These are phyloP conservation scores for Sphaeridia pumilis DNA, from an alignment of 2,888 invertebrate species.

Conservation along the genomic window DNA sequence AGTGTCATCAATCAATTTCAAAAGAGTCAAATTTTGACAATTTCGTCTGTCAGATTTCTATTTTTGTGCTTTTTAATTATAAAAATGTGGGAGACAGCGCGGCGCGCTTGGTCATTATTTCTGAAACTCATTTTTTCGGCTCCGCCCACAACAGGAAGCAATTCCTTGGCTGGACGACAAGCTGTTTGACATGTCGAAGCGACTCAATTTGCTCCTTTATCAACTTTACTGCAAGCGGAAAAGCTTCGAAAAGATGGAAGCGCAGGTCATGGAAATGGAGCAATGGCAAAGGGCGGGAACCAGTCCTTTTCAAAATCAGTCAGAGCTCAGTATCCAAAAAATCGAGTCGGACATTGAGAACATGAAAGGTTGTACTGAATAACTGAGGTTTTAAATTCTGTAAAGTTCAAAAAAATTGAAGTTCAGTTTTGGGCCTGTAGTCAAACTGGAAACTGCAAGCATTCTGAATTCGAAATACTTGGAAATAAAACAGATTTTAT, in stretches of 20 bases:
- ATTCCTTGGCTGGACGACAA: conserved; percentile 35
- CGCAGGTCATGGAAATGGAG: conserved; percentile 28
- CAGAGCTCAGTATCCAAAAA: conserved; percentile 17
- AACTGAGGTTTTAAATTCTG: too few relatives aligned
- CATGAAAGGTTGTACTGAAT: conserved; percentile 21
- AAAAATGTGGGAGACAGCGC: too few relatives aligned
- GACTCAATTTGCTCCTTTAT: conserved; percentile 29
- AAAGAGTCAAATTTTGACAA: background rate
- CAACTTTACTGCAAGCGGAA: conserved; percentile 26
- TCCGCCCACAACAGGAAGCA: conserved; percentile 16
- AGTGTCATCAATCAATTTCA: background rate
- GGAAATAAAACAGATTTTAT: conserved; percentile 29
- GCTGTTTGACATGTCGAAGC: conserved; percentile 32
- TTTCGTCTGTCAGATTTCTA: too few relatives aligned
- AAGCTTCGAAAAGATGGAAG: conserved; percentile 28
- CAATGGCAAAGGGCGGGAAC: conserved; percentile 30
- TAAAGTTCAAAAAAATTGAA: too few relatives aligned
- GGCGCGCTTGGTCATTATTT: too few relatives aligned
- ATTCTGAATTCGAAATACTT: conserved; percentile 32
- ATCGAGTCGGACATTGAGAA: conserved; percentile 29
- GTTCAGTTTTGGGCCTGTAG: conserved; percentile 4
- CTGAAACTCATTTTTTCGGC: background rate
- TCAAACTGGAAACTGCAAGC: conserved; percentile 30
- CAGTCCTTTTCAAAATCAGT: conserved; percentile 31
- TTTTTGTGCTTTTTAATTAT: too few relatives aligned